Percentiles rank a stretch among this genome's conserved stretches.
Conservation (phyloP, 2,113 vertebrate species). For the Nerophis ophidion region DNA sequence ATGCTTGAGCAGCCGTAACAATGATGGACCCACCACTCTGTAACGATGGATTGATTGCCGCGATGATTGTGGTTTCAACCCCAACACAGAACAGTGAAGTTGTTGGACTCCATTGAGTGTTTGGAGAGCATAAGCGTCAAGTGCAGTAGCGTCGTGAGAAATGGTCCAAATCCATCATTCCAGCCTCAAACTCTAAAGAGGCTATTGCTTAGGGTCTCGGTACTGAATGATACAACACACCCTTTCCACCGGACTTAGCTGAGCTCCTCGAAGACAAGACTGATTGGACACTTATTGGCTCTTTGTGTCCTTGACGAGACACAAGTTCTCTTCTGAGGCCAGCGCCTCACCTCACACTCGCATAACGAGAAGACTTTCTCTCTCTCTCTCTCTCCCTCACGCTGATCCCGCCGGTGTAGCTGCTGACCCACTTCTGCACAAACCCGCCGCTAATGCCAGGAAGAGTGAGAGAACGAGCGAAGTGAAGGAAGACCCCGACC, state of each 20-base stretch:
- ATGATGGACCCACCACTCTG: too few species aligned
- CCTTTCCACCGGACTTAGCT: constrained; percentile 9
- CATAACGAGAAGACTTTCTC: constrained; percentile 41
- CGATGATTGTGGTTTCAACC: constrained; percentile 22
- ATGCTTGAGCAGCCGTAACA: too few species aligned
- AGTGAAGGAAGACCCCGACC: constrained; percentile 17
- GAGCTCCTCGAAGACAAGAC: constrained; percentile 24
- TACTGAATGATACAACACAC: background rate
- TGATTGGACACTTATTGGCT: constrained; percentile 37
- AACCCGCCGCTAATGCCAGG: constrained; percentile 60
- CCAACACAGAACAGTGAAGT: constrained; percentile 5
- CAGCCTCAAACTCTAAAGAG: background rate
- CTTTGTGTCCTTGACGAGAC: constrained; percentile 38
- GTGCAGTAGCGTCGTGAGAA: constrained; percentile 4
- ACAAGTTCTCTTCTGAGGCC: constrained; percentile 20
- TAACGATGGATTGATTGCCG: background rate
- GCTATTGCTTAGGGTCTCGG: background rate
- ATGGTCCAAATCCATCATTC: constrained; percentile 9
- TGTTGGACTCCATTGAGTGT: constrained; percentile 10
- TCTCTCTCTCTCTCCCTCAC: constrained; percentile 28
- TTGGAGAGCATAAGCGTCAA: background rate
- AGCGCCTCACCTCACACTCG: constrained; percentile 32
- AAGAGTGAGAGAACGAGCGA: constrained; percentile 41
- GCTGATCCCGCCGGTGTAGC: constrained; percentile 49
- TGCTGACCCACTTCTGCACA: constrained; percentile 64